Conservation (phyloP, 92 coral and sea anemone species). For the Desmophyllum pertusum region DNA sequence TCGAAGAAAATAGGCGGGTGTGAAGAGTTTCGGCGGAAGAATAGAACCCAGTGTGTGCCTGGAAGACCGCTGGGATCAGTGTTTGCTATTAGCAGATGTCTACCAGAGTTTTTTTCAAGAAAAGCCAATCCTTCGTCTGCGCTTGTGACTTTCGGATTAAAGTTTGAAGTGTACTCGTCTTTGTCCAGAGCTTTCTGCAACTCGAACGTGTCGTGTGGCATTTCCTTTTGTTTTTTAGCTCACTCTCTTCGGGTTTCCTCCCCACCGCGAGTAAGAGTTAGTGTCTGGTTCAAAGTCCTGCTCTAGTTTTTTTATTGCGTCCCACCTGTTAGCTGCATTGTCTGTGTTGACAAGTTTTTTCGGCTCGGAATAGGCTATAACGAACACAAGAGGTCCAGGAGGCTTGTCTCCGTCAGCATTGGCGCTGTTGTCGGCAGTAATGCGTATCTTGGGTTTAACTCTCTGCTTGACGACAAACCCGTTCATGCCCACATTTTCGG, state of each 20-base stretch:
- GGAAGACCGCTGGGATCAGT: background rate
- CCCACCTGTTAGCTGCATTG: conserved; percentile 1
- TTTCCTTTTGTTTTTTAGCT: background rate
- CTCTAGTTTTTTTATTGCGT: background rate
- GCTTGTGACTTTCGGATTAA: background rate
- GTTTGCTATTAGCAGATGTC: background rate
- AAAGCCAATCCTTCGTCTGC: background rate
- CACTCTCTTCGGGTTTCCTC: background rate
- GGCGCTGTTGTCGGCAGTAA: conserved; percentile 1
- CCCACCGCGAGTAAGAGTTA: background rate
- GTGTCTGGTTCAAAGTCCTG: background rate
- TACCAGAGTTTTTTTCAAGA: background rate
- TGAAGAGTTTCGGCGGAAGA: background rate
- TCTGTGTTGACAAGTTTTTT: background rate
- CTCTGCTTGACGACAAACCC: background rate
- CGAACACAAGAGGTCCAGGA: conserved; percentile 8
- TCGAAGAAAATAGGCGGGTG: conserved; percentile 12
- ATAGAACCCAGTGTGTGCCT: background rate
- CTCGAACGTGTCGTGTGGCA: conserved; percentile 3
- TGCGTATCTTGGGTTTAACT: background rate
- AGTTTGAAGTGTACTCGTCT: background rate
- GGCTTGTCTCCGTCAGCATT: background rate
- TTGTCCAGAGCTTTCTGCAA: background rate
- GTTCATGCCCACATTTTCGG: conserved; percentile 9
- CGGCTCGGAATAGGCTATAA: background rate